A percentile compares a stretch with the other conserved stretches of the same genome.
Evolutionary conservation across 2,113 vertebrate species (phyloP).

Genomic region (Serinus canaria): DNA sequence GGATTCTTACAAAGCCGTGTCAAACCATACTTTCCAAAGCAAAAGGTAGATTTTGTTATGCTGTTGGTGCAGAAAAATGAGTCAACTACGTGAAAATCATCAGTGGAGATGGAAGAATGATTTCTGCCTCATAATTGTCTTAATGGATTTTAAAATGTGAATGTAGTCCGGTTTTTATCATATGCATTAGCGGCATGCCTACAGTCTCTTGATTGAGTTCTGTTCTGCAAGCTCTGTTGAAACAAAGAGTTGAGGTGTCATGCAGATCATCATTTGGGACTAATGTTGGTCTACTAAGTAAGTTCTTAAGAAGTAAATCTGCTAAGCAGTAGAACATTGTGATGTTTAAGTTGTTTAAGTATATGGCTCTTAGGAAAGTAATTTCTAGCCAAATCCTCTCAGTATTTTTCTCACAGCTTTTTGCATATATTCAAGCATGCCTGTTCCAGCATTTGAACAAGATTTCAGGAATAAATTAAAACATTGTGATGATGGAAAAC

Average conservation of each 20-base stretch:
- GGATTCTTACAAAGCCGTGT: background rate
- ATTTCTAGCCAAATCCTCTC: background rate
- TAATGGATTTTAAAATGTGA: slow-evolving; percentile 2
- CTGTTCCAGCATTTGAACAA: background rate
- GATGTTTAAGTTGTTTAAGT: background rate
- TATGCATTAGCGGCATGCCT: background rate
- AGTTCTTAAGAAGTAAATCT: background rate
- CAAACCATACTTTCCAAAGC: background rate
- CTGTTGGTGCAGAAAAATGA: background rate
- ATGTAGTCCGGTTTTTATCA: background rate
- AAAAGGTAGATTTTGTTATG: background rate
- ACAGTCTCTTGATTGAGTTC: background rate
- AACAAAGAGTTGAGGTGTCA: background rate
- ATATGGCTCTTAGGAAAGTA: background rate
- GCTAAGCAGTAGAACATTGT: background rate
- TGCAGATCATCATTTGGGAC: background rate
- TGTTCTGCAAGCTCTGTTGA: background rate
- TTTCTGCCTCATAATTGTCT: background rate
- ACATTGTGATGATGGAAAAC: background rate
- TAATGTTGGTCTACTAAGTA: background rate
- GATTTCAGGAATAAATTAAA: background rate
- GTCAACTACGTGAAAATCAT: background rate
- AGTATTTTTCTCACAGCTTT: background rate
- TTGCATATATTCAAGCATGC: background rate
- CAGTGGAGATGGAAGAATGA: background rate